Evolutionary conservation across 2,113 vertebrate genomes (phyloP), one percentile per base, ranked within the genome.

Genomic region (Podocnemis expansa): DNA sequence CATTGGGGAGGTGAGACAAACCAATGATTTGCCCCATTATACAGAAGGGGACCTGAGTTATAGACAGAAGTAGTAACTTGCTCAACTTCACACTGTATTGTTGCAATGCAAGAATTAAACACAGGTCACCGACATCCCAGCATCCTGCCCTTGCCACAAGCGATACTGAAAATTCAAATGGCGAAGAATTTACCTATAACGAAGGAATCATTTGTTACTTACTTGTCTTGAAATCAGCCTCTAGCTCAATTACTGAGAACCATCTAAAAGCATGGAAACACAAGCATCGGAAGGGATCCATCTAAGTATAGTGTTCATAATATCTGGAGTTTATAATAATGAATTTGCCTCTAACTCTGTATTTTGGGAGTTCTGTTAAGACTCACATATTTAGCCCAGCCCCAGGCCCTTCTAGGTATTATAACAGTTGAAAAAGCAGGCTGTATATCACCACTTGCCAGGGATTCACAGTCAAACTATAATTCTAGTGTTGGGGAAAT

Each of bases 251-350:
- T 93, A 96, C 90, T 91, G 95, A 85, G 95, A 97, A 83, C 47
- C 89, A 89, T 82, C 56, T 90, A 13, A 93, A 96, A 70, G 95
- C 56, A 93, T 88, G 95, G 96, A 97, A 89, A 92, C 89, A 92
- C 94, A 97, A 93, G 93, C 94, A 78, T 56, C 96, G 95, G 94
- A 97, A 97, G 73, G 0, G 29, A 80, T 94, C 97, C 94, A 89
- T 94, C 86, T 90, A 93, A 96, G 96, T 73, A 29, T 16, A 84
- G n/a, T n/a, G n/a, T n/a, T n/a, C n/a, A n/a, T n/a, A n/a, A n/a
- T n/a, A n/a, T n/a, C 91, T 83, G 56, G 83, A 67, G 78, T 87
- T 82, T 91, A 84, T 79, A 47, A 63, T 89, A 87, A 96, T 70
- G 16, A 70, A 38, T 25, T 14, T 19, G 45, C 58, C 93, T 82